A percentile compares a stretch with the other conserved stretches of the same genome.
Conservation (phyloP, 2,797 vertebrate genomes). For the Falco naumanni region DNA sequence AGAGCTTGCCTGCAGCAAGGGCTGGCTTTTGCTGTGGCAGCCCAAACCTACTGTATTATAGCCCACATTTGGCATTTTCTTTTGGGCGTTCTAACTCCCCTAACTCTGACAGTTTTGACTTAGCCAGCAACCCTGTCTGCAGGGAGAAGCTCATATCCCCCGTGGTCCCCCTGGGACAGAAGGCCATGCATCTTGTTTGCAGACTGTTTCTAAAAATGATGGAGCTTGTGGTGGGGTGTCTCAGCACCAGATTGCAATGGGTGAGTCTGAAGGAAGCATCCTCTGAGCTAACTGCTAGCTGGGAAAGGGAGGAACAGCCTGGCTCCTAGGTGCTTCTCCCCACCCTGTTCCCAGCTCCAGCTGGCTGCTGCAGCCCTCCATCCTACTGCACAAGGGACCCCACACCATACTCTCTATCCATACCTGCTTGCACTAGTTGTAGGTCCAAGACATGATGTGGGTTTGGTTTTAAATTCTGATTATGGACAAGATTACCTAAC, state of each 20-base stretch:
- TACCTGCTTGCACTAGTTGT: neutral
- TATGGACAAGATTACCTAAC: conserved; percentile 51
- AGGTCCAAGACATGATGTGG: neutral
- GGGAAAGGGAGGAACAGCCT: neutral
- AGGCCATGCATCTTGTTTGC: neutral
- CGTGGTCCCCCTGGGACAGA: neutral
- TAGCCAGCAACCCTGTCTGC: neutral
- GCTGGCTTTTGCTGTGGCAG: neutral
- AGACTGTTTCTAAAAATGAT: neutral
- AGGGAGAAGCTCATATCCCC: neutral
- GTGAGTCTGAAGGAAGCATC: neutral
- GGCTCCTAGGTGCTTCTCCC: neutral
- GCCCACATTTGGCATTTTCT: neutral
- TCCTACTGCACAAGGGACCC: neutral
- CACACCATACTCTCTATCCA: neutral
- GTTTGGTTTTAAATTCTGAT: conserved; percentile 39
- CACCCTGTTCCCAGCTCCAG: neutral
- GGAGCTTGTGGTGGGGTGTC: neutral
- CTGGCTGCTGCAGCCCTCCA: neutral
- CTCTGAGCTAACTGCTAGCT: neutral
- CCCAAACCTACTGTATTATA: neutral
- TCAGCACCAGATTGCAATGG: neutral
- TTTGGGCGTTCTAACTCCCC: neutral
- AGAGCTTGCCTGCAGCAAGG: neutral
- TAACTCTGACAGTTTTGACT: neutral